A percentile compares a stretch with the other conserved stretches of the same genome.
phyloP scores from a whole-genome alignment of 2,888 invertebrate genomes.

The Phragmatobia fuliginosa region DNA sequence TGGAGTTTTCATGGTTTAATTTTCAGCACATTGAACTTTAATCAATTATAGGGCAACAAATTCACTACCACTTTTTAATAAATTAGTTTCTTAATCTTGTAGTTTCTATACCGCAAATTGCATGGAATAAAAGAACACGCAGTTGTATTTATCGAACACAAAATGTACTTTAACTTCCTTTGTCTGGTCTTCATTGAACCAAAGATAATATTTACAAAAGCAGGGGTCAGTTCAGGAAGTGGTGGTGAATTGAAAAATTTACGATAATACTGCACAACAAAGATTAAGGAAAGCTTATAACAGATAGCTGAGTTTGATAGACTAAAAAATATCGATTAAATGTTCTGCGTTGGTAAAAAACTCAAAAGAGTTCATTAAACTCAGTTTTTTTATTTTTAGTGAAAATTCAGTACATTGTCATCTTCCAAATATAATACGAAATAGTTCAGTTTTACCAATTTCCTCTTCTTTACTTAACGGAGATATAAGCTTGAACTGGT shows the following conservation, averaged over 20 bases:
- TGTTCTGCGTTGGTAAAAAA: background rate
- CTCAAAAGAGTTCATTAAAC: background rate
- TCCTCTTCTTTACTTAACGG: no score
- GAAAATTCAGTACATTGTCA: no score
- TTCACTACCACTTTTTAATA: background rate
- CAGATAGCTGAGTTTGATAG: background rate
- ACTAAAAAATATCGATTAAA: background rate
- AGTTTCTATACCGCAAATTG: background rate
- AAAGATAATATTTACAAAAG: conserved; percentile 59
- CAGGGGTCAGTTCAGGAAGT: conserved; percentile 61
- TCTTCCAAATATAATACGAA: no score
- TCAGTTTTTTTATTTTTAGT: background rate
- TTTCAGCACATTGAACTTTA: conserved; percentile 17
- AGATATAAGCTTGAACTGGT: no score
- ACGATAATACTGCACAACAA: conserved; percentile 54
- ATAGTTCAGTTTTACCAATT: background rate
- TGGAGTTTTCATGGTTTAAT: conserved; percentile 22
- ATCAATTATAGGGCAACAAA: conserved; percentile 2
- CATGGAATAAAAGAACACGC: background rate
- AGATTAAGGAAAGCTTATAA: conserved; percentile 46
- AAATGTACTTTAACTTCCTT: conserved; percentile 44
- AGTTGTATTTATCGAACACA: conserved; percentile 24
- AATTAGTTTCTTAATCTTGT: background rate
- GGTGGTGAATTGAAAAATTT: conserved; percentile 64
- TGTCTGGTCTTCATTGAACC: conserved; percentile 51